phyloP scores from a whole-genome alignment of 2,113 vertebrate species.

The Brachyhypopomus occidentalis region DNA sequence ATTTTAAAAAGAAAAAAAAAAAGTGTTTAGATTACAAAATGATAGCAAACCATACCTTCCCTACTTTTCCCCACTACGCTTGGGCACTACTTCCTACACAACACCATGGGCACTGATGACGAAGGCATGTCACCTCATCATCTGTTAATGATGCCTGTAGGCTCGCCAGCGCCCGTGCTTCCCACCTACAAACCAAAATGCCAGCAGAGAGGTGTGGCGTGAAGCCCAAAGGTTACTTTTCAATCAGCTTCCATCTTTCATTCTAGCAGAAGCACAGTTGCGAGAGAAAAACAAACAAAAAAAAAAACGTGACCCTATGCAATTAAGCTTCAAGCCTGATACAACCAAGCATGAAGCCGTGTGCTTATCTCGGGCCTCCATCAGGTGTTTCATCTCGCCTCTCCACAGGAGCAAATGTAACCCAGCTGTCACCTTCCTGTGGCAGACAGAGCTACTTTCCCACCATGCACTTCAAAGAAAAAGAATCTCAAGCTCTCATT shows the following conservation, averaged over 20 bases:
- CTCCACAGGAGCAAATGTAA: slow-evolving; percentile 11
- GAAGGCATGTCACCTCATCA: slow-evolving; percentile 14
- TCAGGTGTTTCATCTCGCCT: slow-evolving; percentile 16
- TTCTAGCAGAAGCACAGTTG: slow-evolving; percentile 16
- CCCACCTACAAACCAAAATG: slow-evolving; percentile 5
- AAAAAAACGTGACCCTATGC: background rate
- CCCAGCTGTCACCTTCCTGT: slow-evolving; percentile 32
- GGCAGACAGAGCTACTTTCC: slow-evolving; percentile 6
- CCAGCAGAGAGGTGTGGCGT: background rate
- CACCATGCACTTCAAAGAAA: background rate
- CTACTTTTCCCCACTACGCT: background rate
- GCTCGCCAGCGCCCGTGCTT: slow-evolving; percentile 8
- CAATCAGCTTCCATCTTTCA: slow-evolving; percentile 2
- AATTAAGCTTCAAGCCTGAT: background rate
- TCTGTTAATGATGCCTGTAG: slow-evolving; percentile 44
- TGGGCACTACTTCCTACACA: background rate
- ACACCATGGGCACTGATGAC: background rate
- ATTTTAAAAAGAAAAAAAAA: background rate
- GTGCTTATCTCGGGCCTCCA: slow-evolving; percentile 29
- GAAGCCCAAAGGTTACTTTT: background rate
- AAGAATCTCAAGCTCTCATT: slow-evolving; percentile 17
- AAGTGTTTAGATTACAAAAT: background rate
- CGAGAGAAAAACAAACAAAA: background rate
- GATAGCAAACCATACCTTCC: no score
- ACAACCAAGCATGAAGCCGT: background rate